Percentiles rank a stretch among this genome's conserved stretches.
phyloP scores from a whole-genome alignment of 2,113 vertebrate genomes.

The Lophura nycthemera region DNA sequence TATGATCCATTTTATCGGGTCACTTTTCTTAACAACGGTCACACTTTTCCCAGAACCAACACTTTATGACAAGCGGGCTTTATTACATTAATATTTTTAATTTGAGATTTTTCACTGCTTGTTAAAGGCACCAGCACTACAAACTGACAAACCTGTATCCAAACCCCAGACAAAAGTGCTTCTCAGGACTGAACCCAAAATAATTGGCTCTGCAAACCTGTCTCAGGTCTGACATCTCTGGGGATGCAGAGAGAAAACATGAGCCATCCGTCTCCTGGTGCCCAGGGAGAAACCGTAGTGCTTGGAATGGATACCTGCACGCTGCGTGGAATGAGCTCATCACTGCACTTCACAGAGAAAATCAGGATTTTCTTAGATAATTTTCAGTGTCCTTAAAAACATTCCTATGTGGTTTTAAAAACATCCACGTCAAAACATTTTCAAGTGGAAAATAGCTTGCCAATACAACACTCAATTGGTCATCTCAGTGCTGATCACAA shows the following conservation, averaged over 20 bases:
- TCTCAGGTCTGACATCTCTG: neutral
- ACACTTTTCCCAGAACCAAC: neutral
- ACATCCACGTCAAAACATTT: neutral
- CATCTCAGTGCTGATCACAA: neutral
- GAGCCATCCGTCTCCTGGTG: rapidly evolving
- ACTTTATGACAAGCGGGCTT: neutral
- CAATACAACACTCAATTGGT: neutral
- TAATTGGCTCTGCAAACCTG: neutral
- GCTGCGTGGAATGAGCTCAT: neutral
- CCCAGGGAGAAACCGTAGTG: rapidly evolving
- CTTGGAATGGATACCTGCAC: neutral
- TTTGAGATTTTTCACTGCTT: neutral
- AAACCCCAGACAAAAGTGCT: neutral
- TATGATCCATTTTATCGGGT: neutral
- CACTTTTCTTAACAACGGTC: neutral
- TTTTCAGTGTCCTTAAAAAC: neutral
- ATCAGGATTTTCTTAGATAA: neutral
- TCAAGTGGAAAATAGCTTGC: neutral
- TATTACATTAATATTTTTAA: neutral
- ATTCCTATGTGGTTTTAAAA: neutral
- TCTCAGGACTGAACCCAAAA: neutral
- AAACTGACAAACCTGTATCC: neutral
- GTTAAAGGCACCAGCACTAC: neutral
- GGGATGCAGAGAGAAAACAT: neutral
- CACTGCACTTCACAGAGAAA: neutral